Evolutionary conservation across 2,797 vertebrate species (phyloP), one percentile per base, ranked within the genome.

Genomic region (Triplophysa bombifrons): DNA sequence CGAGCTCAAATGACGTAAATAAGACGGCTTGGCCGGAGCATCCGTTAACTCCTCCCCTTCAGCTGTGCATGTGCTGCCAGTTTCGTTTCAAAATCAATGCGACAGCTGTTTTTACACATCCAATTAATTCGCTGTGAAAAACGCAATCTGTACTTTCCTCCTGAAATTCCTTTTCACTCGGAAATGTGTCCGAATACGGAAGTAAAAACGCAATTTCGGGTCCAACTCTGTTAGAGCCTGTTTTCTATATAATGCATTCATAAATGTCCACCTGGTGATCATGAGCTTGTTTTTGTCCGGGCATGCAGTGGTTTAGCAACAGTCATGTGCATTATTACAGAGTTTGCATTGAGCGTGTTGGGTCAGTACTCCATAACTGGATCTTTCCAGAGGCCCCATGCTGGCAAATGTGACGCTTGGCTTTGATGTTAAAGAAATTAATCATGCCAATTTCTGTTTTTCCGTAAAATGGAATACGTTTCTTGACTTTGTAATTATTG

Each of bases 381-480:
- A 73, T 34, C 11, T 71, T 84, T 80, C 69, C 50, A 61, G 17
- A 58, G 66, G 16, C 16, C 44, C 14, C 20, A 56, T 70, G 82
- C 65, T 82, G 68, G 50, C 67, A 14, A 55, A 38, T 17, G 14
- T 34, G 30, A 78, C 55, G 53, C 76, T 76, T 58, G 76, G 64
- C 70, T 76, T 61, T 68, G 56, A 56, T 64, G 19, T 17, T 14
- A 27, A 34, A 27, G n/a, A 9, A 50, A 13, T 27, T 44, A 34
- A 38, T 22, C 41, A 46, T 51, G 12, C 11, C 3, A 10, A 69
- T 46, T 50, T 66, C 25, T 41, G n/a, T 74, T 38, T 60, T 19
- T 48, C 58, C 44, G 46, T 48, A 50, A 50, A 71, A 34, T 41
- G 41, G 25, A n/a, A 2, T 60, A 64, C 41, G 20, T 58, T 74